Base-by-base conservation (phyloP, 2,797 vertebrate species). In the Gastrophryne carolinensis region DNA sequence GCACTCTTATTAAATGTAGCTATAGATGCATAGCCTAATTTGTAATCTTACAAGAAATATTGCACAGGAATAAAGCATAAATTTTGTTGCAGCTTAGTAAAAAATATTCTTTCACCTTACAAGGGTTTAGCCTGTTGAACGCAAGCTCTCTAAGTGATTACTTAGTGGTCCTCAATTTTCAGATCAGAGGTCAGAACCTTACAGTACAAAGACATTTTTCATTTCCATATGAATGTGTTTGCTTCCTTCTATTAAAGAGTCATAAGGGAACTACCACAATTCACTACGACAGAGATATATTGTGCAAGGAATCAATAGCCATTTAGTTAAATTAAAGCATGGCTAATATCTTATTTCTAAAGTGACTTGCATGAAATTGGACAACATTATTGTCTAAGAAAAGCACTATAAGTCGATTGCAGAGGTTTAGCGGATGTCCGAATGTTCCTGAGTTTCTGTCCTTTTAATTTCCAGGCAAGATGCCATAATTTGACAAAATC, bases 191-290 rank as follows among this genome's bases (percentile, higher is more conserved):
- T 65, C 67, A 71, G 11, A 57, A 30, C 30, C 67, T 65, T 65
- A 77, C 64, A 56, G 60, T 72, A 49, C 11, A 58, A 29, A 47
- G 21, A 47, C 37, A 56, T 72, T 50, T 27, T 50, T 65, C 49
- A 72, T 77, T 49, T 77, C 50, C 75, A 71, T 77, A 71, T 77
- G 75, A 77, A 77, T 65, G 52, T 56, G 53, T 77, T 77, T 57
- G 29, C 30, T 71, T 63, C 47, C 24, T 71, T 17, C 60, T 71
- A 64, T 77, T 64, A 77, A 72, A 70, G 60, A 72, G 60, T 58
- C 67, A 72, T 65, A 77, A 72, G 75, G 67, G 52, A 71, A 64
- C 50, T 64, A 52, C 34, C 67, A 72, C 41, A 71, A 71, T 71
- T 72, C 67, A 47, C 67, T 64, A 41, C 19, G 75, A 65, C 49